Percentiles rank a stretch among this genome's conserved stretches.
phyloP scores from a whole-genome alignment of 1,140 invertebrate species.

The Pemphigus obesinymphae region DNA sequence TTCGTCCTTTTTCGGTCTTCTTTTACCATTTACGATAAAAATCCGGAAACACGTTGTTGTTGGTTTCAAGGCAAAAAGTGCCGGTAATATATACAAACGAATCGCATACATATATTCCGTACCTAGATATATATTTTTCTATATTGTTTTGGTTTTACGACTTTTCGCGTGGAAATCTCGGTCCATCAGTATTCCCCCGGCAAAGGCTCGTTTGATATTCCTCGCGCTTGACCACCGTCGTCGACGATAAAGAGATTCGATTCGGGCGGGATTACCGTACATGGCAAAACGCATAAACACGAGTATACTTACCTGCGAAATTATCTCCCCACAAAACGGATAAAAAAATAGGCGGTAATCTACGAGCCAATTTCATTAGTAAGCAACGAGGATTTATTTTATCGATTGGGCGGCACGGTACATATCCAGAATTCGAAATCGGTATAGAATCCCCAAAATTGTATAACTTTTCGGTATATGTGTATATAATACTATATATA shows the following conservation, averaged over 20 bases:
- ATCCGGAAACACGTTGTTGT: not conserved
- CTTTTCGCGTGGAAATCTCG: constrained; percentile 6
- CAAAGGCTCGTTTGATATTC: constrained; percentile 17
- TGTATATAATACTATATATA: too few species aligned
- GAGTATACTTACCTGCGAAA: not conserved
- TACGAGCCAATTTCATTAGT: constrained; percentile 23
- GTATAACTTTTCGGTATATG: not conserved
- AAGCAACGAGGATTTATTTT: constrained; percentile 15
- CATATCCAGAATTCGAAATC: constrained; percentile 9
- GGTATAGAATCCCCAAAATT: too few species aligned
- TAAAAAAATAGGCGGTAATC: not conserved
- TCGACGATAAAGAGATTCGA: constrained; percentile 29
- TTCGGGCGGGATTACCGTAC: constrained; percentile 22
- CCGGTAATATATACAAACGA: constrained; percentile 14
- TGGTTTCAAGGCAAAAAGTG: too few species aligned
- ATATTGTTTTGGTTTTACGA: constrained; percentile 31
- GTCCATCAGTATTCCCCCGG: constrained; percentile 25
- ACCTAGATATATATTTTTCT: too few species aligned
- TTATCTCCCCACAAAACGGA: not conserved
- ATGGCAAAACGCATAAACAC: constrained; percentile 26
- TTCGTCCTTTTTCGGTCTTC: not conserved
- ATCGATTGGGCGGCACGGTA: not conserved
- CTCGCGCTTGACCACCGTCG: constrained; percentile 11
- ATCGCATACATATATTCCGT: not conserved
- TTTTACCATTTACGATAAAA: not conserved